These are phyloP conservation scores for Zoroaster sp. DNA, from an alignment of 53 echinoderm and acorn worm genomes.

Conservation along the genomic window DNA sequence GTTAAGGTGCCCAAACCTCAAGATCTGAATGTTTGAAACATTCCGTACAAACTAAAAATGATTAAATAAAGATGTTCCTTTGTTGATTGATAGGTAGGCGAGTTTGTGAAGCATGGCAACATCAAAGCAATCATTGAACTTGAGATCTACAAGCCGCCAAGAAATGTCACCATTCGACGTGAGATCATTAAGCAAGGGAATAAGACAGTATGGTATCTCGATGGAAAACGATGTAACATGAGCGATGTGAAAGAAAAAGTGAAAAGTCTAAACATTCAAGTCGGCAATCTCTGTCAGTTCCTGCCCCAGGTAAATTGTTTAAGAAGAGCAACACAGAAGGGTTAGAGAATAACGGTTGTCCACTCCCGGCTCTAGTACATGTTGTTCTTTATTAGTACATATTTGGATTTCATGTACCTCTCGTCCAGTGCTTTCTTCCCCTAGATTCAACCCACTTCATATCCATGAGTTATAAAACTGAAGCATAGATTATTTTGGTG, in stretches of 20 bases:
- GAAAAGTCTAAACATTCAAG: slow-evolving; percentile 74
- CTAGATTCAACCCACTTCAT: too few relatives aligned
- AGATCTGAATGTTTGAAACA: not conserved
- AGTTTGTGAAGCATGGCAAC: slow-evolving; percentile 92
- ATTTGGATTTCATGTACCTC: too few relatives aligned
- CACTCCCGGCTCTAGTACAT: not conserved
- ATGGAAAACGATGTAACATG: slow-evolving; percentile 54
- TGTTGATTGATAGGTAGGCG: slow-evolving; percentile 74
- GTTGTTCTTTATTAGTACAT: not conserved
- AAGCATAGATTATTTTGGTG: too few relatives aligned
- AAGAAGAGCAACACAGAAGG: not conserved
- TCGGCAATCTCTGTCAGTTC: slow-evolving; percentile 94
- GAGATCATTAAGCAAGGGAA: slow-evolving; percentile 81
- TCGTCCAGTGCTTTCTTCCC: too few relatives aligned
- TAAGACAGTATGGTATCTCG: slow-evolving; percentile 68
- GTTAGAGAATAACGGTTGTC: too few relatives aligned
- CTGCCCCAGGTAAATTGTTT: slow-evolving; percentile 81
- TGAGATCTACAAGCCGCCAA: slow-evolving; percentile 69
- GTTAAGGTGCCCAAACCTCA: too few relatives aligned
- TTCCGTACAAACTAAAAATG: not conserved
- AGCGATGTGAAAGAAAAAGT: slow-evolving; percentile 79
- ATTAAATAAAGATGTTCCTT: not conserved
- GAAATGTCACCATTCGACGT: slow-evolving; percentile 69
- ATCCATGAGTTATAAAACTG: too few relatives aligned
- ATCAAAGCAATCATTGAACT: slow-evolving; percentile 81